phyloP scores from a whole-genome alignment of 30 jellyfish, hydroid and myxozoan genomes.

The Mastigias papua region DNA sequence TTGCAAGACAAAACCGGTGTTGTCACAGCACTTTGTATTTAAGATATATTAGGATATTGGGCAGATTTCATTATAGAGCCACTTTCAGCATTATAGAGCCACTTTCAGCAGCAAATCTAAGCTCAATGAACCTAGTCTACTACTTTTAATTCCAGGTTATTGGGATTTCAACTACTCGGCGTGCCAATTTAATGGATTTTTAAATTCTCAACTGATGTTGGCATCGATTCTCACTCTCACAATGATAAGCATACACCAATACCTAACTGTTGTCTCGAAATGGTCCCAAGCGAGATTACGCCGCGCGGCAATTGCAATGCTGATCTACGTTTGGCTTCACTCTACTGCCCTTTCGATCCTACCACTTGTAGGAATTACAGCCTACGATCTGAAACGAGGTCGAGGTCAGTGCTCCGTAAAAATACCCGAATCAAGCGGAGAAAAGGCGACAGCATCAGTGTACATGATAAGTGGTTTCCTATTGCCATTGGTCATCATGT shows the following conservation, averaged over 20 bases:
- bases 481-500: slow-evolving; percentile 71
- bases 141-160: slow-evolving; percentile 40
- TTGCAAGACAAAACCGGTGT: no score
- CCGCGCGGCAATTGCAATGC: slow-evolving; percentile 76
- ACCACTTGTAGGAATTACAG: slow-evolving; percentile 60
- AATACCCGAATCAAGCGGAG: slow-evolving; percentile 59
- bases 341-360: slow-evolving; percentile 65
- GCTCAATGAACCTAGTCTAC: no score
- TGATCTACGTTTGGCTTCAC: slow-evolving; percentile 66
- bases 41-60: no score
- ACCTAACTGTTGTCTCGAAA: slow-evolving; percentile 74
- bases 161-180: slow-evolving; percentile 79
- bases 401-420: slow-evolving; percentile 86
- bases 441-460: slow-evolving; percentile 63
- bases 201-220: slow-evolving; percentile 64
- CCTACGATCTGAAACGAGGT: slow-evolving; percentile 73
- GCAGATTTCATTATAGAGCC: no score
- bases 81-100: no score
- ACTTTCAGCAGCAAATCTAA: no score
- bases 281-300: slow-evolving; percentile 66
- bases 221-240: slow-evolving; percentile 79
- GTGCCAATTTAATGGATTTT: slow-evolving; percentile 74
- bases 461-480: slow-evolving; percentile 77
- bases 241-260: slow-evolving; percentile 81
- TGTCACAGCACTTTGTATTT: no score